A percentile compares a stretch with the other conserved stretches of the same genome.
These are phyloP conservation scores for Patiria pectinifera DNA, from an alignment of 53 echinoderm and acorn worm species.

Conservation along the genomic window DNA sequence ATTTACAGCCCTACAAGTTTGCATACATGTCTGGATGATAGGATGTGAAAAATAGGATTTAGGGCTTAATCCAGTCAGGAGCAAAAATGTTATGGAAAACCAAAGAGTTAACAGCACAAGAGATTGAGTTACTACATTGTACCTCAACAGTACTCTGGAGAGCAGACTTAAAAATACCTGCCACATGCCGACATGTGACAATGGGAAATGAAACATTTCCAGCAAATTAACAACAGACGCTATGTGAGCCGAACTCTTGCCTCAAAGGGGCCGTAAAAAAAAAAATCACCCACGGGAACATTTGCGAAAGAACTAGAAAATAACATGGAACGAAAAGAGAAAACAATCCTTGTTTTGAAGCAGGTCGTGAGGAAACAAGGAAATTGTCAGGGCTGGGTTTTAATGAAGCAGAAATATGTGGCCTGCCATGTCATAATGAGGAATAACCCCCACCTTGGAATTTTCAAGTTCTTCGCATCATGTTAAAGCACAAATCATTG, in stretches of 20 bases:
- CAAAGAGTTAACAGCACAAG: neutral
- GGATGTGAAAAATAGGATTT: too few species aligned
- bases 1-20: too few species aligned
- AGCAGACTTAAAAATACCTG: neutral
- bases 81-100: neutral
- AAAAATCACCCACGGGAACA: neutral
- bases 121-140: neutral
- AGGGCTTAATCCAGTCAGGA: too few species aligned
- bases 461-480: too few species aligned
- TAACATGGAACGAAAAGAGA: neutral
- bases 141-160: neutral
- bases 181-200: neutral
- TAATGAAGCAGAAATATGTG: too few species aligned
- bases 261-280: neutral
- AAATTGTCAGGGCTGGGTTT: neutral
- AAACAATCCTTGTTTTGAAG: conserved; percentile 18
- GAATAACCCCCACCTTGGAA: too few species aligned
- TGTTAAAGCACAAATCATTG: too few species aligned
- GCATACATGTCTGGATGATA: too few species aligned
- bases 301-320: neutral
- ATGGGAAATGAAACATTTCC: conserved; percentile 56
- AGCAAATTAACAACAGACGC: neutral
- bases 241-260: neutral
- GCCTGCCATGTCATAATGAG: too few species aligned
- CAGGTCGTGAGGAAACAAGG: neutral